A percentile compares a stretch with the other conserved stretches of the same genome.
Conservation (phyloP, 2,797 vertebrate species). For the Galago senegalensis region DNA sequence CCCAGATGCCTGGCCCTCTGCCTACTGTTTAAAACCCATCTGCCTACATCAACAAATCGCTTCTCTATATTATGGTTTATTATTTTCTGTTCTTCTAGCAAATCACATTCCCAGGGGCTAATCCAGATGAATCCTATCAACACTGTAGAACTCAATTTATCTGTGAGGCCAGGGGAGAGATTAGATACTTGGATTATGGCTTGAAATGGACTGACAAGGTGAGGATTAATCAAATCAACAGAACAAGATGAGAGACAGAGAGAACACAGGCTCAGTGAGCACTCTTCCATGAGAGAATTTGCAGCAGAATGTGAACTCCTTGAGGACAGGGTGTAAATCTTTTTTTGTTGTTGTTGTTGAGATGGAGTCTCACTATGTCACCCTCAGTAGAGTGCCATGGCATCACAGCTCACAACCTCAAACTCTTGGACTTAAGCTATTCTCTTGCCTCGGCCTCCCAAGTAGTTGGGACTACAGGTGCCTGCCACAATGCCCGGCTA, state of each 20-base stretch:
- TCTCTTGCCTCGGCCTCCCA: too few species aligned
- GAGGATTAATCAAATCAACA: constrained; percentile 24
- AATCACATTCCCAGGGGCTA: constrained; percentile 63
- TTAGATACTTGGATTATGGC: constrained; percentile 56
- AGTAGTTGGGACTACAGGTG: too few species aligned
- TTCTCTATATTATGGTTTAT: constrained; percentile 53
- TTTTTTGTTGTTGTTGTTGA: neutral
- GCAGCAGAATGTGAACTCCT: neutral
- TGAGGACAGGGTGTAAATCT: neutral
- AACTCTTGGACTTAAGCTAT: too few species aligned
- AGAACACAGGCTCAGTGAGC: neutral
- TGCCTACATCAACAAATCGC: constrained; percentile 63
- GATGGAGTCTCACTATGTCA: too few species aligned
- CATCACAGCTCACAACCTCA: too few species aligned
- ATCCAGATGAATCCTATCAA: constrained; percentile 70
- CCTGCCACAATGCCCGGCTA: too few species aligned
- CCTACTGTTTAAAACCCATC: constrained; percentile 50
- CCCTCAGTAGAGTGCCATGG: too few species aligned
- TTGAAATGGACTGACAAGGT: neutral
- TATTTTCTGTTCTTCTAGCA: constrained; percentile 75
- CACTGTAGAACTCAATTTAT: constrained; percentile 66
- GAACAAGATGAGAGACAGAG: neutral
- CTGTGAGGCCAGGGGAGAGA: constrained; percentile 27
- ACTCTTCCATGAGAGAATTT: neutral
- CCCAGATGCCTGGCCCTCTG: neutral